Conservation (phyloP, 2,888 invertebrate genomes). For the Hylaea fasciaria region DNA sequence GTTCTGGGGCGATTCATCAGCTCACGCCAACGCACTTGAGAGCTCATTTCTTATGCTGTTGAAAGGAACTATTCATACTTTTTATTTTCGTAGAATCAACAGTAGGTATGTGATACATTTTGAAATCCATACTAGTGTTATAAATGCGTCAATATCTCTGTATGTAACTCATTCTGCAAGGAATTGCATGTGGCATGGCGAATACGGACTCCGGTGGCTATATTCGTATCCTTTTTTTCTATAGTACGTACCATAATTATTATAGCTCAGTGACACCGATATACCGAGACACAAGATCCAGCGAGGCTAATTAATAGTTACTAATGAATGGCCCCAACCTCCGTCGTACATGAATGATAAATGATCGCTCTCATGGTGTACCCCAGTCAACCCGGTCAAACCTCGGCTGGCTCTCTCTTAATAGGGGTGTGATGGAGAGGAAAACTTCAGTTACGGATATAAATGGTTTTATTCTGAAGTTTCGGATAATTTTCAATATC, state of each 20-base stretch:
- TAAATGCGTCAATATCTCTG: too few relatives aligned
- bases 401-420: not conserved
- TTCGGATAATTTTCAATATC: too few relatives aligned
- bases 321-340: constrained; percentile 20
- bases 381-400: constrained; percentile 5
- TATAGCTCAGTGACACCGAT: constrained; percentile 9
- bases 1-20: constrained; percentile 15
- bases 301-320: constrained; percentile 22
- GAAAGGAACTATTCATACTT: not conserved
- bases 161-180: too few relatives aligned
- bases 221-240: too few relatives aligned
- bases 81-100: not conserved
- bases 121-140: not conserved
- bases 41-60: not conserved
- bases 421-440: not conserved
- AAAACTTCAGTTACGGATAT: too few relatives aligned
- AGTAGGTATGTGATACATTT: not conserved
- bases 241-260: too few relatives aligned
- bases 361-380: constrained; percentile 14
- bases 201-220: too few relatives aligned
- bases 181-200: too few relatives aligned
- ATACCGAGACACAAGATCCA: constrained; percentile 16
- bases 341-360: constrained; percentile 24
- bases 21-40: not conserved
- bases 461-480: too few relatives aligned